phyloP scores from a whole-genome alignment of 1,140 invertebrate genomes.

The Drosophila eugracilis region DNA sequence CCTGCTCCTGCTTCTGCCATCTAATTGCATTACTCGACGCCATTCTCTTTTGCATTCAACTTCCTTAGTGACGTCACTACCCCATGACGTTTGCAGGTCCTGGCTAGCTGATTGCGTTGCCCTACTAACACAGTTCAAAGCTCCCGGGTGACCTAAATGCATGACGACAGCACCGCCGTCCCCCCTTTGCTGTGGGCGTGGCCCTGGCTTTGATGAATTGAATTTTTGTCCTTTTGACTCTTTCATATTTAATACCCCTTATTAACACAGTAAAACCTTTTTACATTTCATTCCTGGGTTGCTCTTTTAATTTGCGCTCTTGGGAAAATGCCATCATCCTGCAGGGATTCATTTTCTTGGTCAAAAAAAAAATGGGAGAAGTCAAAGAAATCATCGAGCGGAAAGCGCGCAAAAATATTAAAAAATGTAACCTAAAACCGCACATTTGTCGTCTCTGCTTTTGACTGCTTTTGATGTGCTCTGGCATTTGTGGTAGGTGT shows the following conservation, averaged over 20 bases:
- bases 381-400: neutral
- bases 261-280: conserved; percentile 6
- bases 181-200: conserved; percentile 20
- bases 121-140: conserved; percentile 52
- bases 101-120: conserved; percentile 50
- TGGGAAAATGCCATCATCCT: neutral
- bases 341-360: neutral
- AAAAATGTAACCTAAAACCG: conserved; percentile 37
- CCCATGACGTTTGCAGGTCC: conserved; percentile 61
- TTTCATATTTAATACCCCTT: conserved; percentile 29
- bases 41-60: conserved; percentile 20
- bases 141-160: conserved; percentile 68
- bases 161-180: conserved; percentile 43
- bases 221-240: conserved; percentile 15
- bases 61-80: conserved; percentile 63
- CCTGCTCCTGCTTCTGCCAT: neutral
- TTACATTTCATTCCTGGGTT: neutral
- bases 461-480: conserved; percentile 31
- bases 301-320: conserved; percentile 26
- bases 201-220: conserved; percentile 33
- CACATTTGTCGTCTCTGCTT: neutral
- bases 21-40: conserved; percentile 33
- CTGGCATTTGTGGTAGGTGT: conserved; percentile 10
- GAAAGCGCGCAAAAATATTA: conserved; percentile 21
- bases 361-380: neutral